These are phyloP conservation scores for Andrena bicolor DNA, from an alignment of 2,888 invertebrate species.

Conservation along the genomic window DNA sequence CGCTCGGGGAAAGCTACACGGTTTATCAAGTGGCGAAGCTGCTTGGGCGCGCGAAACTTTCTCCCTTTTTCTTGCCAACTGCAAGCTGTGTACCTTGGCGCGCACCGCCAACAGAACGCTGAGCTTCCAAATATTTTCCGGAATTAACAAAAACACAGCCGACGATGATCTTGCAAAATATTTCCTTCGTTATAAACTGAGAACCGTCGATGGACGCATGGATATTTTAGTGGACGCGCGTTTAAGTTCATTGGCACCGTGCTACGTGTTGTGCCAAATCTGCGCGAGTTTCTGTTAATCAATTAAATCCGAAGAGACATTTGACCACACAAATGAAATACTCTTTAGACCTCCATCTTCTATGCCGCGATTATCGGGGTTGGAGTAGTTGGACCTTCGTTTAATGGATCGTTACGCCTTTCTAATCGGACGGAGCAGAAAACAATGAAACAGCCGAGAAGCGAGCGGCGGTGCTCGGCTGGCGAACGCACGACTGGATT, in stretches of 20 bases:
- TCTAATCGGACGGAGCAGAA: conserved; percentile 11
- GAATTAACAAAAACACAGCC: neutral
- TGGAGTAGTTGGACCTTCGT: neutral
- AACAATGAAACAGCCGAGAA: conserved; percentile 44
- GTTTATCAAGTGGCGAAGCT: conserved; percentile 57
- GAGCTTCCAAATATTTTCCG: neutral
- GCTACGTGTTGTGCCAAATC: too few species aligned
- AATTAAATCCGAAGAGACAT: neutral
- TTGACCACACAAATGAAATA: neutral
- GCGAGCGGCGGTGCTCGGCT: conserved; percentile 4
- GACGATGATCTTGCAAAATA: neutral
- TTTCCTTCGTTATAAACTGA: neutral
- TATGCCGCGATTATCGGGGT: neutral
- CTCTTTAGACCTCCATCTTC: neutral
- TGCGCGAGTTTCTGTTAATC: neutral
- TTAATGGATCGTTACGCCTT: neutral
- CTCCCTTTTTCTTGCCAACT: conserved; percentile 4
- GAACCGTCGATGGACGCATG: neutral
- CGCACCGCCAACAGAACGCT: neutral
- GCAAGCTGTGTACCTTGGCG: neutral
- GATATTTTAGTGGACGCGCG: too few species aligned
- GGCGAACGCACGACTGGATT: conserved; percentile 42
- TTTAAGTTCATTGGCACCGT: too few species aligned
- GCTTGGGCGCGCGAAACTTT: conserved; percentile 25
- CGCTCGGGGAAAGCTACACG: conserved; percentile 50